Evolutionary conservation across 2,888 invertebrate genomes (phyloP).

Genomic region (Tuberolachnus salignus): DNA sequence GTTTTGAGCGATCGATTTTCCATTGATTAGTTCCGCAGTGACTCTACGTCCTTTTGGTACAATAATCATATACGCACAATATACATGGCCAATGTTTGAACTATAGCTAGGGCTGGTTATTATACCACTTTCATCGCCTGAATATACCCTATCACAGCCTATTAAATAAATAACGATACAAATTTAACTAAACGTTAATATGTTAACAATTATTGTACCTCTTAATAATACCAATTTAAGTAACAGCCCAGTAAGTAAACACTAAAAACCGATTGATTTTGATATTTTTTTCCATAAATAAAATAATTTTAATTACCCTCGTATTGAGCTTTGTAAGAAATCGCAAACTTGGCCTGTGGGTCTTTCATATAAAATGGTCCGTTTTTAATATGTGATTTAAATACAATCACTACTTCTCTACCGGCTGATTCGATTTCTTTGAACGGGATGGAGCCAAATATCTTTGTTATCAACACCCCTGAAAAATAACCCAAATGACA

Average conservation of each 20-base stretch:
- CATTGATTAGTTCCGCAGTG: conserved; percentile 8
- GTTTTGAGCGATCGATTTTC: background rate
- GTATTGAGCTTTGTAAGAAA: background rate
- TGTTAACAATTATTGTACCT: background rate
- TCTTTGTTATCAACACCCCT: conserved; percentile 1
- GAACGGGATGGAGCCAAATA: conserved; percentile 21
- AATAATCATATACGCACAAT: background rate
- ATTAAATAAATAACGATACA: background rate
- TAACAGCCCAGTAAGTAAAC: no score
- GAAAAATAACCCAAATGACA: background rate
- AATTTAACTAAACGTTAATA: background rate
- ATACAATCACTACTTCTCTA: conserved; percentile 29
- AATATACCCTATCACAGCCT: conserved; percentile 1
- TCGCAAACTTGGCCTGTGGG: conserved; percentile 8
- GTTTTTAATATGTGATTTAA: conserved; percentile 28
- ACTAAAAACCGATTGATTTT: no score
- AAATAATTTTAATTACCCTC: conserved; percentile 23
- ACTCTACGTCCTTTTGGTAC: conserved; percentile 29
- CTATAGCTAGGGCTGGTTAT: background rate
- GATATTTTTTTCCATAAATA: background rate
- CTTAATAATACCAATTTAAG: no score
- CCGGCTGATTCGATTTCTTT: background rate
- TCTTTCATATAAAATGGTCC: background rate
- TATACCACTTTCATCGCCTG: conserved; percentile 9
- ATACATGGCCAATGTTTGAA: no score